phyloP scores from a whole-genome alignment of 2,888 invertebrate species.

The Scrobipalpa costella region DNA sequence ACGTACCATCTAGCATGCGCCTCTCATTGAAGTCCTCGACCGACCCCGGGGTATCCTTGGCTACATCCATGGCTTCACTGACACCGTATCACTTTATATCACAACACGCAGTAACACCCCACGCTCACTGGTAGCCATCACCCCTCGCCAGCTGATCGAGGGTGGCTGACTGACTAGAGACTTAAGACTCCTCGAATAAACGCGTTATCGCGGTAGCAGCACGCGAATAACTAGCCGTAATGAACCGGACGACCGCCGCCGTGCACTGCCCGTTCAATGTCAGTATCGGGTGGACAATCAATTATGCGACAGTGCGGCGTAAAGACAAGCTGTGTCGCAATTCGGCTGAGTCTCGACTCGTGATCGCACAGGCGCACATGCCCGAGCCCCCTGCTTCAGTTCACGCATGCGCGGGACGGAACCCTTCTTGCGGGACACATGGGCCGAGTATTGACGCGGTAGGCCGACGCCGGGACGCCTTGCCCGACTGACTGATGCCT shows the following conservation, averaged over 20 bases:
- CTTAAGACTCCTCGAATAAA: slow-evolving; percentile 41
- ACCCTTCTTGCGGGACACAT: slow-evolving; percentile 34
- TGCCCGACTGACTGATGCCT: slow-evolving; percentile 39
- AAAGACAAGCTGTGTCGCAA: slow-evolving; percentile 69
- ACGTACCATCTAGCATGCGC: slow-evolving; percentile 78
- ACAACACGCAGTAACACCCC: slow-evolving; percentile 46
- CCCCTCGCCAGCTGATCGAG: slow-evolving; percentile 30
- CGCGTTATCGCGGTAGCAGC: slow-evolving; percentile 64
- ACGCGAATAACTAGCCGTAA: slow-evolving; percentile 70
- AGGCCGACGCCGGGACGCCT: slow-evolving; percentile 62
- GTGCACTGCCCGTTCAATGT: slow-evolving; percentile 71
- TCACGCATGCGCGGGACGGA: slow-evolving; percentile 60
- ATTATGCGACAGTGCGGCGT: slow-evolving; percentile 72
- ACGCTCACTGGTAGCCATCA: slow-evolving; percentile 52
- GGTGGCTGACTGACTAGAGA: not conserved
- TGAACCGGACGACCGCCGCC: slow-evolving; percentile 63
- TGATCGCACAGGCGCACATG: slow-evolving; percentile 66
- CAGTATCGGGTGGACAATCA: slow-evolving; percentile 77
- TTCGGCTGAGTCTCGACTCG: slow-evolving; percentile 41
- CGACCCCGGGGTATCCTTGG: slow-evolving; percentile 55
- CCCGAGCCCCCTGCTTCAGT: slow-evolving; percentile 28
- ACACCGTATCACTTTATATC: slow-evolving; percentile 48
- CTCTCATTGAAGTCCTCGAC: slow-evolving; percentile 68
- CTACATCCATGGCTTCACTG: slow-evolving; percentile 63
- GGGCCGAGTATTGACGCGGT: slow-evolving; percentile 54